Conservation (phyloP, 2,888 invertebrate genomes). For the Leptogaster cylindrica region DNA sequence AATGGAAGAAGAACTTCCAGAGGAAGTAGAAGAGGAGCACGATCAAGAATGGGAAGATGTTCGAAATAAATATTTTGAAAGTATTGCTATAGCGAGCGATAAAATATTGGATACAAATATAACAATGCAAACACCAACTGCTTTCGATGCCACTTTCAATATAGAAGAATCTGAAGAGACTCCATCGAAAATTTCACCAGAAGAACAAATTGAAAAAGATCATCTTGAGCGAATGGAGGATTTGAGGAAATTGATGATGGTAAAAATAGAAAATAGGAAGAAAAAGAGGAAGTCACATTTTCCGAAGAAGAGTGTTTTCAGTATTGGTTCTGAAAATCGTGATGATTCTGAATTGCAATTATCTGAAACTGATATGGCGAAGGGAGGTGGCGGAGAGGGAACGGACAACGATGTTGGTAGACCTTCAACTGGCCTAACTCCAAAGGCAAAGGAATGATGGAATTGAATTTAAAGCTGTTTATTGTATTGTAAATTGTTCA, state of each 20-base stretch:
- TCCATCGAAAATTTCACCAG: too few relatives aligned
- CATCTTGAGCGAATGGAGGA: neutral
- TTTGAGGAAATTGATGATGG: neutral
- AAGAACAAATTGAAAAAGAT: neutral
- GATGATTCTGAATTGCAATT: too few relatives aligned
- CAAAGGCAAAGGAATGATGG: too few relatives aligned
- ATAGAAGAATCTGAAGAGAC: neutral
- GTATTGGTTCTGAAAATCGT: too few relatives aligned
- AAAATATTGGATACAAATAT: neutral
- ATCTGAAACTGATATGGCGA: too few relatives aligned
- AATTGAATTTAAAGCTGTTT: too few relatives aligned
- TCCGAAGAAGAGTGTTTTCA: too few relatives aligned
- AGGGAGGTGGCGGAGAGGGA: too few relatives aligned
- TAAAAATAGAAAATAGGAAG: neutral
- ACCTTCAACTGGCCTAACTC: too few relatives aligned
- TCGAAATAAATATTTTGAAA: conserved; percentile 51
- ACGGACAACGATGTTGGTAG: too few relatives aligned
- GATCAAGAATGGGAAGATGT: conserved; percentile 48
- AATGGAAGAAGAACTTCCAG: conserved; percentile 30
- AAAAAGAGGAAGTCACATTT: too few relatives aligned
- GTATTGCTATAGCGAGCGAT: conserved; percentile 18
- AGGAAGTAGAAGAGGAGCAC: conserved; percentile 18
- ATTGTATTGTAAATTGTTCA: too few relatives aligned
- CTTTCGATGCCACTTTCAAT: neutral
- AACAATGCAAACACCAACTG: neutral